Evolutionary conservation across 2,888 invertebrate genomes (phyloP), one percentile per base, ranked within the genome.

Genomic region (Brachylomia viminalis): DNA sequence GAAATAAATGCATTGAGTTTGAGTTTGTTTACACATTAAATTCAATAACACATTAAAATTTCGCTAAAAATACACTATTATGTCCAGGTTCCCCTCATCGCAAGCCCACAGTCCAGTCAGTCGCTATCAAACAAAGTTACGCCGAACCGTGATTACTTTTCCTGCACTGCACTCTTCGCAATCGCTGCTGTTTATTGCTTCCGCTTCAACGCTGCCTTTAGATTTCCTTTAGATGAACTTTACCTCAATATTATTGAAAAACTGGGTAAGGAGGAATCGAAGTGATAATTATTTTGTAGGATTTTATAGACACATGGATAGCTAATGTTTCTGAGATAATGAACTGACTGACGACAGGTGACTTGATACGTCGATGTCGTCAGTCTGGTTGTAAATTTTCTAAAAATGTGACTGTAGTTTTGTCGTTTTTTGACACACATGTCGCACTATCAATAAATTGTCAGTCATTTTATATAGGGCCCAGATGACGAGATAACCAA

Each of bases 91-190:
- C 17, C 8, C 54, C n/a, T 45, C 23, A 54, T 7, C 27, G 33
- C 30, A 15, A 47, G 61, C 75, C 54, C 86, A 87, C 86, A 77
- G 89, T 81, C 77, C 85, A 87, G 72, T 84, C 77, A 82, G 88
- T 88, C 78, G 85, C 83, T 77, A 83, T 90, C 91, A 92, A 93
- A 93, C 92, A 91, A 92, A 92, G 91, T 93, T 93, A 93, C 88
- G 88, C 82, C 79, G 88, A 81, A 83, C 89, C 87, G 86, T 92
- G 93, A 93, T 93, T 93, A 93, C 93, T 87, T 88, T 87, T 87
- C 86, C 93, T 92, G 91, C 92, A 91, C 92, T 92, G 91, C 89
- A 91, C 89, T 90, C 87, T 89, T 86, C 80, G 74, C 77, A 86
- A 81, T 87, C 80, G 81, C 86, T 82, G 80, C 87, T 90, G 87